A percentile compares a stretch with the other conserved stretches of the same genome.
Conservation (phyloP, 2,797 vertebrate genomes). For the Florisuga fusca region DNA sequence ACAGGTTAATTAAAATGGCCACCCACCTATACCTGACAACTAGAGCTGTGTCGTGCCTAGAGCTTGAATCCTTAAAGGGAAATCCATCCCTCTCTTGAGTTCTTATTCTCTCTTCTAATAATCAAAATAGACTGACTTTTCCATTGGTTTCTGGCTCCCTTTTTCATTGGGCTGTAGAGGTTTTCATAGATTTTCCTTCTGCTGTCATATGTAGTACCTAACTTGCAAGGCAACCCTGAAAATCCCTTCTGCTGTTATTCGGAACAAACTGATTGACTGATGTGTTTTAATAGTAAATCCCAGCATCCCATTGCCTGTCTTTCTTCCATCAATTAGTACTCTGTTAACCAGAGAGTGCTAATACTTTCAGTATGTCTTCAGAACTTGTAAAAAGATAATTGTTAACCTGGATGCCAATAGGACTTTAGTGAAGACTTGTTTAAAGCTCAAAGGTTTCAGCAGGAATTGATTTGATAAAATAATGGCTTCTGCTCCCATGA, state of each 20-base stretch:
- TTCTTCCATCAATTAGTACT: not conserved
- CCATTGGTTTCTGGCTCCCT: not conserved
- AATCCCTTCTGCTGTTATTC: not conserved
- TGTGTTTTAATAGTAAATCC: not conserved
- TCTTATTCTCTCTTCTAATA: not conserved
- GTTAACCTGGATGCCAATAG: constrained; percentile 54
- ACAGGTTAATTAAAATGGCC: constrained; percentile 31
- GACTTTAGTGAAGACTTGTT: constrained; percentile 24
- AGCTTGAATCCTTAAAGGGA: not conserved
- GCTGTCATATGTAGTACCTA: not conserved
- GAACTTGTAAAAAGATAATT: constrained; percentile 50
- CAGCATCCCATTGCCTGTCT: not conserved
- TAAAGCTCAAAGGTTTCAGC: constrained; percentile 51
- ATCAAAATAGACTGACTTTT: not conserved
- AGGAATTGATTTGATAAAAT: constrained; percentile 50
- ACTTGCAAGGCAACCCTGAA: not conserved
- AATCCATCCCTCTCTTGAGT: not conserved
- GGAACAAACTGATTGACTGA: not conserved
- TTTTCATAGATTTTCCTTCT: not conserved
- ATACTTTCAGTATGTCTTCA: not conserved
- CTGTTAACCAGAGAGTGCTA: not conserved
- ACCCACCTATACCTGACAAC: constrained; percentile 4
- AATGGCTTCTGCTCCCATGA: constrained; percentile 14
- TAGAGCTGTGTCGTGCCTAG: not conserved
- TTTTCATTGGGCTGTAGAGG: not conserved